A percentile compares a stretch with the other conserved stretches of the same genome.
These are phyloP conservation scores for Girardia tigrina DNA, from an alignment of 2,888 invertebrate species.

Conservation along the genomic window DNA sequence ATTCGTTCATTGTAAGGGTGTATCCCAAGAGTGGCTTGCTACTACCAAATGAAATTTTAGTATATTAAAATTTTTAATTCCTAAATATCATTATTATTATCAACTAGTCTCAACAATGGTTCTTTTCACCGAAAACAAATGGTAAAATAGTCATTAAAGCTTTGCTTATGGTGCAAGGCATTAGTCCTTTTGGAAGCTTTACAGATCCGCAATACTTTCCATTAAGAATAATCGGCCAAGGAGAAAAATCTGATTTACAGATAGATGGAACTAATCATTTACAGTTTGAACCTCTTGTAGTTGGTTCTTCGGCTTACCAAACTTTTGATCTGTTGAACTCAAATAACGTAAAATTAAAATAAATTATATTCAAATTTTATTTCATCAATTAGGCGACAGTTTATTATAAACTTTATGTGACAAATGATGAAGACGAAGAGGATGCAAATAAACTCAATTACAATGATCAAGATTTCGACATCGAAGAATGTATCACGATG, in stretches of 20 bases:
- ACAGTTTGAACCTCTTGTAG: conserved; percentile 6
- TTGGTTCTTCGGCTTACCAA: background rate
- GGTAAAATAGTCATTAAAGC: conserved; percentile 47
- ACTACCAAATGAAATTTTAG: background rate
- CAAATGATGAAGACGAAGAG: background rate
- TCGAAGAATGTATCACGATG: background rate
- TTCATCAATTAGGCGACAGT: background rate
- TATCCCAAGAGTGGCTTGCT: background rate
- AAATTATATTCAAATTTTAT: background rate
- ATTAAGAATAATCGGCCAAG: conserved; percentile 42
- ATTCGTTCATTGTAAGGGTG: background rate
- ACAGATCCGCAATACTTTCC: conserved; percentile 42
- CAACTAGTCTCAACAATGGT: conserved; percentile 42
- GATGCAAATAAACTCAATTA: background rate
- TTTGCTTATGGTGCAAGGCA: conserved; percentile 42
- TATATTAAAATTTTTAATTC: background rate
- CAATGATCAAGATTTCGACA: background rate
- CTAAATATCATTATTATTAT: background rate
- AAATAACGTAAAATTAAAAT: background rate
- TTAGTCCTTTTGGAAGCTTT: conserved; percentile 42
- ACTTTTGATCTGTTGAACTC: background rate
- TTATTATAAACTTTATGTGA: background rate
- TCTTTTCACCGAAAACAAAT: conserved; percentile 41
- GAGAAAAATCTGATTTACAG: background rate
- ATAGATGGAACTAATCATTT: background rate